Evolutionary conservation across 2,113 vertebrate species (phyloP), one percentile per base, ranked within the genome.

Genomic region (Dascyllus trimaculatus): DNA sequence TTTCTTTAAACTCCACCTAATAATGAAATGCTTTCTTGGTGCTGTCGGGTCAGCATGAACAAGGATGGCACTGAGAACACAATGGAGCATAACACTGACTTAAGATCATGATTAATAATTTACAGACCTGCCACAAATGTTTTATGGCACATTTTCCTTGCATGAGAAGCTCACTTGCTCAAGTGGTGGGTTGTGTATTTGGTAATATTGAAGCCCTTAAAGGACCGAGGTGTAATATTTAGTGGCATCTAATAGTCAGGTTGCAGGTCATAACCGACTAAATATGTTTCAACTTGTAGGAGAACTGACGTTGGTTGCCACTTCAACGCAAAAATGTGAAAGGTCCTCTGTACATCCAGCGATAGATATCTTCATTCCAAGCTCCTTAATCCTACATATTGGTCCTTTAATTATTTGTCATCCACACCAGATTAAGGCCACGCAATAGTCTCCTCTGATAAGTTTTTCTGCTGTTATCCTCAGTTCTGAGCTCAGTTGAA

Each of bases 91-190:
- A 77, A 62, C 68, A 67, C 78, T 69, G 64, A 87, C 51, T 78
- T 76, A 71, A 81, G 52, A 80, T 82, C 63, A 67, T 8, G 38
- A 57, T 86, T 64, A 85, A 84, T 88, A 86, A 84, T 89, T 89
- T 45, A 92, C 51, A 45, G 51, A 67, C 60, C 40, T 81, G 76
- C 54, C 77, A 84, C 70, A 76, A 80, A 88, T 81, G 56, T 57
- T 82, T 81, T 59, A 77, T 73, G 54, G 61, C 57, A 82, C 65
- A 73, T 76, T 78, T 86, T 63, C 26, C 11, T 56, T 69, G n/a
- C 40, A 71, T 72, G 45, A 49, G 69, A 78, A 85, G n/a, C 46
- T 65, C 4, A 35, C 46, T 74, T 65, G 75, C 53, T 81, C n/a
- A 78, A 72, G 52, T 52, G 35, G 26, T 46, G 3, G 11, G 25